Conservation (phyloP, 2,888 invertebrate species). For the Meghimatium bilineatum region DNA sequence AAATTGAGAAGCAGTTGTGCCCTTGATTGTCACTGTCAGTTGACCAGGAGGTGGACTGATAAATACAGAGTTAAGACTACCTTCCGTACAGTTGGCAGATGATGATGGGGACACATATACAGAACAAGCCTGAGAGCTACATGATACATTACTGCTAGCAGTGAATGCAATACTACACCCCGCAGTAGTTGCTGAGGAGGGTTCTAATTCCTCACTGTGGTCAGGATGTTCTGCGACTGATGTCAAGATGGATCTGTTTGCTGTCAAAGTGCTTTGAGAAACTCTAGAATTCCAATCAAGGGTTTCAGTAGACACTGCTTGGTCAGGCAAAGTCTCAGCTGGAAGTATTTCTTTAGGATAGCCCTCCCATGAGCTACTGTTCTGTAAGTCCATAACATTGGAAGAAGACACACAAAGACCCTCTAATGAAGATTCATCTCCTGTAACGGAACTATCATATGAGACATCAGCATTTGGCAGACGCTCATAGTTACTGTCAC, state of each 20-base stretch:
- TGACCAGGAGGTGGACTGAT: constrained; percentile 7
- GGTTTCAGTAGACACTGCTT: constrained; percentile 16
- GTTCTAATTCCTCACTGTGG: constrained; percentile 14
- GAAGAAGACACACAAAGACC: constrained; percentile 49
- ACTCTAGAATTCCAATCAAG: constrained; percentile 10
- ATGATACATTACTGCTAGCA: background rate
- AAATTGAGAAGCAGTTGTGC: background rate
- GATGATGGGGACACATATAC: background rate
- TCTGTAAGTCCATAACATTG: constrained; percentile 26
- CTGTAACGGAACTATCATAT: constrained; percentile 22
- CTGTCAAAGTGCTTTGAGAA: constrained; percentile 17
- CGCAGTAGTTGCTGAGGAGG: background rate
- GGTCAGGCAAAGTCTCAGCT: constrained; percentile 13
- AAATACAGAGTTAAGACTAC: constrained; percentile 5
- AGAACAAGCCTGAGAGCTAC: background rate
- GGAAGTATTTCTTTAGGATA: background rate
- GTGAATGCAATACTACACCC: background rate
- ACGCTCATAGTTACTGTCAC: constrained; percentile 53
- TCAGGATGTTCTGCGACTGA: constrained; percentile 11
- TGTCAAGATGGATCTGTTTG: background rate
- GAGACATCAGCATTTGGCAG: background rate
- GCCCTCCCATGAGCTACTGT: constrained; percentile 22
- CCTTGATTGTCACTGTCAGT: background rate
- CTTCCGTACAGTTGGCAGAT: constrained; percentile 21
- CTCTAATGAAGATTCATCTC: constrained; percentile 39